These are phyloP conservation scores for Oreocharis arfaki DNA, from an alignment of 2,113 vertebrate species.

Conservation along the genomic window DNA sequence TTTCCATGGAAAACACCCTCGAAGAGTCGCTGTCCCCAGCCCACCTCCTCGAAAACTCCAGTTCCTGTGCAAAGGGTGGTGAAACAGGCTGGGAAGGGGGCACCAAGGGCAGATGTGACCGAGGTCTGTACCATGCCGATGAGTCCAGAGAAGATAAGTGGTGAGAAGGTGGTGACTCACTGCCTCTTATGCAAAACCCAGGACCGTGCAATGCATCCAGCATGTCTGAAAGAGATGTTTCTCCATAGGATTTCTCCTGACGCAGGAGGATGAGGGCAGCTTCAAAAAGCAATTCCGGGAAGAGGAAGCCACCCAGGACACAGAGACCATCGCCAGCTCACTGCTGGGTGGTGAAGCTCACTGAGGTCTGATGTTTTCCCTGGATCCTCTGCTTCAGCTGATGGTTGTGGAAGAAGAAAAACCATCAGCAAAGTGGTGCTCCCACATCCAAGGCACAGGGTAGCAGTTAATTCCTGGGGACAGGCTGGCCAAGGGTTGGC, in stretches of 20 bases:
- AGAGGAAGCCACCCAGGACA: background rate
- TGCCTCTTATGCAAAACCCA: background rate
- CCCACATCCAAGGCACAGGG: background rate
- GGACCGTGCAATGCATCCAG: background rate
- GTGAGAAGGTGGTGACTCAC: background rate
- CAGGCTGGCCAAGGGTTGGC: background rate
- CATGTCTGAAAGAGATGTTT: background rate
- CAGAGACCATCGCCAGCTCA: fast-evolving
- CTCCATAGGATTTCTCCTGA: background rate
- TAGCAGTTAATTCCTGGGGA: background rate
- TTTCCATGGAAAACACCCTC: fast-evolving
- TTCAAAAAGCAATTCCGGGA: background rate
- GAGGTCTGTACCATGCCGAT: fast-evolving
- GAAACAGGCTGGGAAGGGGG: background rate
- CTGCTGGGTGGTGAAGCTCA: background rate
- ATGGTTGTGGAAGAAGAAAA: background rate
- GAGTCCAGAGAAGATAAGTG: background rate
- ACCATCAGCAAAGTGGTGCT: background rate
- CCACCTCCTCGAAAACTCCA: background rate
- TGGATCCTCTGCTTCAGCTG: background rate
- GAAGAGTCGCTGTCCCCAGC: background rate
- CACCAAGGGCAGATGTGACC: fast-evolving
- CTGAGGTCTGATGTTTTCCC: background rate
- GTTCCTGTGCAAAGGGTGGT: background rate
- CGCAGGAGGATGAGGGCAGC: background rate